Base-by-base conservation (phyloP, 2,113 vertebrate species). In the Chionis minor region DNA sequence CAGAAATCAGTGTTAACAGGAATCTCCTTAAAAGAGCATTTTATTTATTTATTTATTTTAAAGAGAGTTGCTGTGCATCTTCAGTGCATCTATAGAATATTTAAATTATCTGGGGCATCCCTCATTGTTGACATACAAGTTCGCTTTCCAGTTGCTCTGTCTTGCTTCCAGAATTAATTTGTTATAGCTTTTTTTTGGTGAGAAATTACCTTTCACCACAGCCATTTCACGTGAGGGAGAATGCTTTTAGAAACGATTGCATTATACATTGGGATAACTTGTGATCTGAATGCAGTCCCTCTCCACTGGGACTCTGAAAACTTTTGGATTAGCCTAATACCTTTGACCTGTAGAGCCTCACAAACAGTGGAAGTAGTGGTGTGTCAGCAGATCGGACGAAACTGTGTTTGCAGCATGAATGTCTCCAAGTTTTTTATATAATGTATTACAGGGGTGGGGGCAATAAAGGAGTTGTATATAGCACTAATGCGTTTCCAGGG, bases 401-500 rank as follows among this genome's bases (percentile, higher is more conserved):
- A 93, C 80, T 10, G 0, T 7, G 12, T 14, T 63, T 12, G 9
- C 24, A 44, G 73, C 13, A 22, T 35, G 10, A 51, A 45, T 11
- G 4, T 65, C 66, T 38, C 11, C 1, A 12, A 8, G 8, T 6
- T 61, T 61, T 52, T 69, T 55, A 17, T 45, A 2, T 6, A 3
- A n/a, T 27, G 7, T 33, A 35, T 33, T 52, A 22, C 5, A 10
- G 23, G 12, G 19, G 8, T 52, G 47, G 30, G 54, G 55, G 38
- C 4, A 44, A 33, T 26, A 6, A 7, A 49, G 42, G 63, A n/a
- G 22, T 17, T 74, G 12, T 44, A 0, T 12, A 22, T 7, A 77
- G n/a, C 63, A 63, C 18, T 28, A 18, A 0, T 14, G 23, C 0
- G 0, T 33, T 86, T 20, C 47, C 9, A 45, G 14, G 12, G 14